These are phyloP conservation scores for Anagrus nilaparvatae DNA, from an alignment of 1,140 invertebrate genomes.

Conservation along the genomic window DNA sequence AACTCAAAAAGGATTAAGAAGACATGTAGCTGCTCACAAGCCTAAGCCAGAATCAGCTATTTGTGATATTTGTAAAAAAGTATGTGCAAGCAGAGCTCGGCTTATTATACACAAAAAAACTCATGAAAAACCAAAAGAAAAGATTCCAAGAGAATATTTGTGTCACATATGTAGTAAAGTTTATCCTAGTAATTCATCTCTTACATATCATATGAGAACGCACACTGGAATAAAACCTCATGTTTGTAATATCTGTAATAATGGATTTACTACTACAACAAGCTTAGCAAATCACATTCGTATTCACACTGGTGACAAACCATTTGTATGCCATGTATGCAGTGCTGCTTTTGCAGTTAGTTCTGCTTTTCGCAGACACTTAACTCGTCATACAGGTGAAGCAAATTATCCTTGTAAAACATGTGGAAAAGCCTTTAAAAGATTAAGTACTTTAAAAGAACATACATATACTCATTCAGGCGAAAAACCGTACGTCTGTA, in stretches of 20 bases:
- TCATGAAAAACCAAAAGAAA: conserved; percentile 38
- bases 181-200: conserved; percentile 40
- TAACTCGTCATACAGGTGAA: conserved; percentile 50
- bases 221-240: conserved; percentile 41
- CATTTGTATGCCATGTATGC: conserved; percentile 41
- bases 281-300: conserved; percentile 39
- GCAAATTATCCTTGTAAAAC: conserved; percentile 49
- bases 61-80: conserved; percentile 39
- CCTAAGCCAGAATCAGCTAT: conserved; percentile 38
- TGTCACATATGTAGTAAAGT: conserved; percentile 42
- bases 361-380: conserved; percentile 42
- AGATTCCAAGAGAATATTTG: conserved; percentile 37
- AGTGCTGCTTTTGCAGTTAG: conserved; percentile 40
- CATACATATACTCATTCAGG: conserved; percentile 49
- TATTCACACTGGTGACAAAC: conserved; percentile 41
- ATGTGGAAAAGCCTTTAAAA: conserved; percentile 55
- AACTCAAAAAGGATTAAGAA: conserved; percentile 36
- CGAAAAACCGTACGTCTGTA: conserved; percentile 47
- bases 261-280: conserved; percentile 40
- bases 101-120: conserved; percentile 37
- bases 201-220: conserved; percentile 42
- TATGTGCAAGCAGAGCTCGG: conserved; percentile 38
- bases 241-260: conserved; percentile 41
- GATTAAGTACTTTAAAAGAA: conserved; percentile 47
- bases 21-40: conserved; percentile 39